Evolutionary conservation across 2,888 invertebrate species (phyloP).

Genomic region (Sepioteuthis lessoniana): DNA sequence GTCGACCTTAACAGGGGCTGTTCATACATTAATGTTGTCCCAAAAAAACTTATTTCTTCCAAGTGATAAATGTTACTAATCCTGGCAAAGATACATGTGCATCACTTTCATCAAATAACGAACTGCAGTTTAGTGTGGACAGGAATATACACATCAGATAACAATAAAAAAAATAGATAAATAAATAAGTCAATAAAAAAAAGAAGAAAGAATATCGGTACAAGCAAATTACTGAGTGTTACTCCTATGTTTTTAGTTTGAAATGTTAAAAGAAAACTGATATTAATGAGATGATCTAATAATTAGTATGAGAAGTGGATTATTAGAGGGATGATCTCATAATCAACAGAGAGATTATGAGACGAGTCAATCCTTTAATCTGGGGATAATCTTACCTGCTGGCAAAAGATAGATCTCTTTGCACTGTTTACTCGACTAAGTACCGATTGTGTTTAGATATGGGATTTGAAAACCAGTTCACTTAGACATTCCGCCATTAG

Average conservation of each 20-base stretch:
- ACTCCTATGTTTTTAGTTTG: not conserved
- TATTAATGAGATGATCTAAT: constrained; percentile 33
- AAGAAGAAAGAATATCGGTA: too few species aligned
- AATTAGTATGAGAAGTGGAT: not conserved
- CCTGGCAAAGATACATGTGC: not conserved
- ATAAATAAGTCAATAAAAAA: too few species aligned
- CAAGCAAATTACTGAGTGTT: too few species aligned
- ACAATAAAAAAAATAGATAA: too few species aligned
- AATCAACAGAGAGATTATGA: not conserved
- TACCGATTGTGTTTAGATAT: not conserved
- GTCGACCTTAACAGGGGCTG: not conserved
- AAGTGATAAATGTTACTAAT: too few species aligned
- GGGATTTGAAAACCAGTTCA: too few species aligned
- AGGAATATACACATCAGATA: too few species aligned
- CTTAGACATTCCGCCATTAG: too few species aligned
- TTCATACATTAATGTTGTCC: not conserved
- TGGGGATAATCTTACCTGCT: not conserved
- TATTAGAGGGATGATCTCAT: not conserved
- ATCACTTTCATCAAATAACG: not conserved
- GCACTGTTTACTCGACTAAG: not conserved
- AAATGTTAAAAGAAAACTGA: not conserved
- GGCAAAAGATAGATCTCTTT: not conserved
- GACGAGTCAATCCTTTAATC: not conserved
- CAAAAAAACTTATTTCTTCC: not conserved
- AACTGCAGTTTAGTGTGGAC: too few species aligned